phyloP scores from a whole-genome alignment of 2,797 vertebrate genomes.

The Crenuchus spilurus region DNA sequence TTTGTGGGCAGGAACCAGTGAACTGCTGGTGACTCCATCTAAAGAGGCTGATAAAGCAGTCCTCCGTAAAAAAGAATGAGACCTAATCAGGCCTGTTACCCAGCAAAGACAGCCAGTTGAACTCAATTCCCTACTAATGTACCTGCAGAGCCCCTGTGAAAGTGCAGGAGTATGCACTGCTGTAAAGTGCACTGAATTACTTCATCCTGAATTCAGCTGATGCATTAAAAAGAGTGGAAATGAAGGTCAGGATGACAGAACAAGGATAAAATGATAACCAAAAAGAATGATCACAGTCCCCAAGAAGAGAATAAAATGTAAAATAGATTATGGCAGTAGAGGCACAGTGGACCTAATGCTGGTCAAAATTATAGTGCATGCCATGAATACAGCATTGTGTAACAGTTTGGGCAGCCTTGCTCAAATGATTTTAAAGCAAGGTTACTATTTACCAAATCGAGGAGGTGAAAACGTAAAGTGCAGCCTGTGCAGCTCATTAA shows the following conservation, averaged over 20 bases:
- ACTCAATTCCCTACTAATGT: slow-evolving; percentile 46
- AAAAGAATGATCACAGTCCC: too few relatives aligned
- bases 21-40: slow-evolving; percentile 55
- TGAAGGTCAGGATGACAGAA: slow-evolving; percentile 28
- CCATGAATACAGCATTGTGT: too few relatives aligned
- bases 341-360: too few relatives aligned
- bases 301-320: background rate
- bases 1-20: slow-evolving; percentile 66
- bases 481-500: too few relatives aligned
- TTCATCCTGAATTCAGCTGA: slow-evolving; percentile 3
- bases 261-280: background rate
- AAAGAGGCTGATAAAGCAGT: slow-evolving; percentile 57
- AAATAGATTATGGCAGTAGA: background rate
- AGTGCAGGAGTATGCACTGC: background rate
- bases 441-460: too few relatives aligned
- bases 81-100: slow-evolving; percentile 74
- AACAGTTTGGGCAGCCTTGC: too few relatives aligned
- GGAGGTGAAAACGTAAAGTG: too few relatives aligned
- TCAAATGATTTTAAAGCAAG: too few relatives aligned
- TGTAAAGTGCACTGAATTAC: slow-evolving; percentile 8
- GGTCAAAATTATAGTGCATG: too few relatives aligned
- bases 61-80: slow-evolving; percentile 65
- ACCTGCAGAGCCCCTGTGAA: slow-evolving; percentile 25
- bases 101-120: slow-evolving; percentile 55
- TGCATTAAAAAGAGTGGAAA: slow-evolving; percentile 18